Percentiles rank a stretch among this genome's conserved stretches.
phyloP scores from a whole-genome alignment of 2,797 vertebrate genomes.

The Monodelphis domestica region DNA sequence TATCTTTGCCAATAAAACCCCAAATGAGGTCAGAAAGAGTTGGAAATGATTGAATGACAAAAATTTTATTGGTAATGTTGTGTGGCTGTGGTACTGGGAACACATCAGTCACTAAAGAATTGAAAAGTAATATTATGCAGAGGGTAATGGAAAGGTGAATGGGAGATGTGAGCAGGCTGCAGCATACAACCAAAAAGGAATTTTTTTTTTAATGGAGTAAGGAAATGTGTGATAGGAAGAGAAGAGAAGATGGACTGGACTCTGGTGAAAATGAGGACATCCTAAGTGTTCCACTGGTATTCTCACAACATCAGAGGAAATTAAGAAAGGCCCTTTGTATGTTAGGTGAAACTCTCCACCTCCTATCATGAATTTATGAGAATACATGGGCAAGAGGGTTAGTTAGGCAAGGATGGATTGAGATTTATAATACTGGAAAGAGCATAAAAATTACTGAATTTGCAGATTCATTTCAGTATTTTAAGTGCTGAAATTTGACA shows the following conservation, averaged over 20 bases:
- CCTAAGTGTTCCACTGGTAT: background rate
- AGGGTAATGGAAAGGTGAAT: background rate
- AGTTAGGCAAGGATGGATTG: background rate
- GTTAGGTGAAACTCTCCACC: background rate
- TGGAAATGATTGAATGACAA: no score
- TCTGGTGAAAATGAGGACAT: background rate
- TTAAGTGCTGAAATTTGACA: constrained; percentile 47
- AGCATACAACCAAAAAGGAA: background rate
- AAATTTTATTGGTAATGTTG: no score
- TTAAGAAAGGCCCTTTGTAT: background rate
- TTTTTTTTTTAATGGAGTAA: background rate
- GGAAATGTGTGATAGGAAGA: background rate
- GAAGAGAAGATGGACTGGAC: background rate
- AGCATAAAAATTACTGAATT: background rate
- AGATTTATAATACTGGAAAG: background rate
- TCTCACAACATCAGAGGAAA: background rate
- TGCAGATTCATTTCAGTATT: background rate
- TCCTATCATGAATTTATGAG: background rate
- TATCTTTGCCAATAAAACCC: no score
- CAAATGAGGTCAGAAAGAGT: no score
- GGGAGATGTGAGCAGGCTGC: background rate
- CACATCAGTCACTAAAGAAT: no score
- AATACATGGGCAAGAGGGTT: background rate
- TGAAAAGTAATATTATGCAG: no score
- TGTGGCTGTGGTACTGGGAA: no score